A percentile compares a stretch with the other conserved stretches of the same genome.
These are phyloP conservation scores for Yponomeuta cagnagella DNA, from an alignment of 2,888 invertebrate species.

Conservation along the genomic window DNA sequence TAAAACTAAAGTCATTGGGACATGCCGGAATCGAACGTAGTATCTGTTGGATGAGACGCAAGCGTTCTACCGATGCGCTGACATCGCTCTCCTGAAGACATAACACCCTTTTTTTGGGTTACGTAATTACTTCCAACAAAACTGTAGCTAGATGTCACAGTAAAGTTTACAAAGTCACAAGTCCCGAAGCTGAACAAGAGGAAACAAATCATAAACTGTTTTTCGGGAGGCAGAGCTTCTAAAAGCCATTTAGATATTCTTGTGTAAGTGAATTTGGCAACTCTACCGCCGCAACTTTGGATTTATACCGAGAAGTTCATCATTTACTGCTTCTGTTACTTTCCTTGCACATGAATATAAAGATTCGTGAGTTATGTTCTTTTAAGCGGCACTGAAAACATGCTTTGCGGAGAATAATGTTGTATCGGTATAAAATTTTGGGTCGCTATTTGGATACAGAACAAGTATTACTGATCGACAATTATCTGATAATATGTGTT, in stretches of 20 bases:
- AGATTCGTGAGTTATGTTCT: background rate
- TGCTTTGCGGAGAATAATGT: background rate
- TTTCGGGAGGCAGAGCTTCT: background rate
- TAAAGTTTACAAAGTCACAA: background rate
- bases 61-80: no score
- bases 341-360: background rate
- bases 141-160: background rate
- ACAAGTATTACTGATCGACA: background rate
- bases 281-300: background rate
- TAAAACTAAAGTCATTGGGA: no score
- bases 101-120: no score
- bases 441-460: background rate
- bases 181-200: background rate
- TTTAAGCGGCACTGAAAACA: background rate
- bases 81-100: no score
- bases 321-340: background rate
- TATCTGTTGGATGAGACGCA: no score
- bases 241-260: conserved; percentile 6
- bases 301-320: background rate
- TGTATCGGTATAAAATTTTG: background rate
- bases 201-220: conserved; percentile 1
- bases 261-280: conserved; percentile 8
- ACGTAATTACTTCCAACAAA: background rate
- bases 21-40: no score
- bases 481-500: no score